Evolutionary conservation across 2,888 invertebrate genomes (phyloP).

Genomic region (Pyrrhosoma nymphula): DNA sequence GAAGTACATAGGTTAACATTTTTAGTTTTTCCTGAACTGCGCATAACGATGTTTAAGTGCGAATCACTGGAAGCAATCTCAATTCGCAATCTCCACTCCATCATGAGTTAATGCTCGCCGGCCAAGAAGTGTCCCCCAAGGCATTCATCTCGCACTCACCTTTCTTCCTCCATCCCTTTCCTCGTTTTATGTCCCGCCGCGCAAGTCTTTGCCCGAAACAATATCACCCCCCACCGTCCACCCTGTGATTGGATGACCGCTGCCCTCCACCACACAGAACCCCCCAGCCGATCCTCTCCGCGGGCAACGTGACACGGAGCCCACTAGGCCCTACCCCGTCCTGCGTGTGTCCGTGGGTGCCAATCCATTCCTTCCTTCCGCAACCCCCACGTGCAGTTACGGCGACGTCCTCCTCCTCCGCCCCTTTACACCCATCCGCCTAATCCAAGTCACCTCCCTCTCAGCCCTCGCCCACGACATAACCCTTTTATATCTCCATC

Average conservation of each 20-base stretch:
- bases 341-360: not conserved
- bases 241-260: constrained; percentile 53
- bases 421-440: not conserved
- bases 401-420: not conserved
- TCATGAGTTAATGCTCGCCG: not conserved
- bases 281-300: constrained; percentile 10
- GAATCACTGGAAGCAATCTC: not conserved
- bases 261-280: not conserved
- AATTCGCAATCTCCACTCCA: not conserved
- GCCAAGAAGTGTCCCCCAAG: not conserved
- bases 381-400: not conserved
- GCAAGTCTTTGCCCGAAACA: constrained; percentile 50
- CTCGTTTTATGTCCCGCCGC: not conserved
- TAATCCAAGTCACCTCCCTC: not conserved
- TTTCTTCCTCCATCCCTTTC: not conserved
- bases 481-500: not conserved
- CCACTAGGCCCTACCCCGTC: not conserved
- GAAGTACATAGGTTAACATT: no score
- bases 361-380: not conserved
- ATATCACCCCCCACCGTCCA: not conserved
- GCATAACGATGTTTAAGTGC: not conserved
- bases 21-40: no score
- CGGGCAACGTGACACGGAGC: constrained; percentile 2
- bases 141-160: not conserved
- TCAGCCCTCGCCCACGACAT: not conserved